Conservation (phyloP, 2,113 vertebrate species). For the Corythornis madagascariensis region DNA sequence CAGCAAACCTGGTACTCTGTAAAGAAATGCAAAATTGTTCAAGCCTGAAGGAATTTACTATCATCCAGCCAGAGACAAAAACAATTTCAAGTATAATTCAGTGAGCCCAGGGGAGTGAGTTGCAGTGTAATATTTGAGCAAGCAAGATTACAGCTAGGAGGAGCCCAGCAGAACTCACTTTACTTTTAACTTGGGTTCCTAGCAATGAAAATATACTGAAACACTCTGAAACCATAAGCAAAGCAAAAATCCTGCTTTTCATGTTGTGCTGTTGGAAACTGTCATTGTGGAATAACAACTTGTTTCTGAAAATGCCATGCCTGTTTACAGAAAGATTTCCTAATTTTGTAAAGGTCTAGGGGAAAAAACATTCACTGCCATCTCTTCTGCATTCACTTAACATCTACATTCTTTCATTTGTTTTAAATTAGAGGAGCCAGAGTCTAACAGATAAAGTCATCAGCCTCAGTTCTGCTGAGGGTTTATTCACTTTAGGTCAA, state of each 20-base stretch:
- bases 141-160: constrained; percentile 17
- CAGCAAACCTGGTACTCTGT: background rate
- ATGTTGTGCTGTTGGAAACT: constrained; percentile 46
- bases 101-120: constrained; percentile 15
- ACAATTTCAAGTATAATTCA: background rate
- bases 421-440: constrained; percentile 60
- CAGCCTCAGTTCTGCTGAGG: constrained; percentile 31
- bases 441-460: constrained; percentile 61
- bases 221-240: constrained; percentile 10
- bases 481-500: constrained; percentile 53
- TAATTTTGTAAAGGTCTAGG: constrained; percentile 30
- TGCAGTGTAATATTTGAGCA: constrained; percentile 21
- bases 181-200: background rate
- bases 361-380: background rate
- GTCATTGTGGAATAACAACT: constrained; percentile 29
- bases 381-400: constrained; percentile 26
- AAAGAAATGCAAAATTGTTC: background rate
- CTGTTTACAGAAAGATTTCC: constrained; percentile 33
- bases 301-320: constrained; percentile 29
- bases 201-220: constrained; percentile 18
- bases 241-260: constrained; percentile 26
- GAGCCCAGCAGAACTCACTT: constrained; percentile 13
- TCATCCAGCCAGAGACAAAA: constrained; percentile 26
- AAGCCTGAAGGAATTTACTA: constrained; percentile 37
- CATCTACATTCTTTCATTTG: constrained; percentile 54